Conservation (phyloP, 2,113 vertebrate species). For the Polyodon spathula region DNA sequence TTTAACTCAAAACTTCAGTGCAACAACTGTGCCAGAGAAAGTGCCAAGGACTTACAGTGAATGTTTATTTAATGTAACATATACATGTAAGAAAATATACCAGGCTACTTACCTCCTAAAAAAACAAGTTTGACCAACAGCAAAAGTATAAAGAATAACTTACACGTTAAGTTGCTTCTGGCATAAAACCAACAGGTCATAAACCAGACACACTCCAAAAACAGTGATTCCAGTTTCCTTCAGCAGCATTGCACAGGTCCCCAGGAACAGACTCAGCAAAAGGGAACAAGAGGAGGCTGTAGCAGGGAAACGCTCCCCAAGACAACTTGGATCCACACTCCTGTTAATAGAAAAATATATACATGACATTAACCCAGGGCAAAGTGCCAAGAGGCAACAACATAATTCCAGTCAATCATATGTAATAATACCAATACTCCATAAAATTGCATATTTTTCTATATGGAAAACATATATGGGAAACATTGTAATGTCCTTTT, state of each 20-base stretch:
- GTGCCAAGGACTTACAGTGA: too few relatives aligned
- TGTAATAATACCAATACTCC: too few relatives aligned
- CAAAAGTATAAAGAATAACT: constrained; percentile 37
- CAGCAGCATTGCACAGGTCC: constrained; percentile 91
- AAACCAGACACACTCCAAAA: constrained; percentile 85
- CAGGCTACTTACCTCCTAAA: too few relatives aligned
- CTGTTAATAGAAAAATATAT: constrained; percentile 54
- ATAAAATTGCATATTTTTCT: too few relatives aligned
- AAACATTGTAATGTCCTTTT: too few relatives aligned
- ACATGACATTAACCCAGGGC: neutral
- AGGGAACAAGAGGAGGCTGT: constrained; percentile 65
- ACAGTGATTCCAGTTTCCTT: constrained; percentile 94
- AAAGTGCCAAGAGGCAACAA: too few relatives aligned
- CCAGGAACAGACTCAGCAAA: constrained; percentile 73
- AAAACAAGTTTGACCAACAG: neutral
- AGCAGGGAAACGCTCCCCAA: constrained; percentile 57
- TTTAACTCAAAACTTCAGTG: too few relatives aligned
- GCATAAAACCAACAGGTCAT: constrained; percentile 79
- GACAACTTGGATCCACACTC: constrained; percentile 61
- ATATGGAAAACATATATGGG: too few relatives aligned
- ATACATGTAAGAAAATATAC: too few relatives aligned
- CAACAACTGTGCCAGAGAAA: too few relatives aligned
- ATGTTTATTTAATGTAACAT: too few relatives aligned
- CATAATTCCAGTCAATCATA: too few relatives aligned
- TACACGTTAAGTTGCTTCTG: constrained; percentile 61